A percentile compares a stretch with the other conserved stretches of the same genome.
Evolutionary conservation across 64 coral and sea anemone species (phyloP).

Genomic region (Stichodactyla helianthus): DNA sequence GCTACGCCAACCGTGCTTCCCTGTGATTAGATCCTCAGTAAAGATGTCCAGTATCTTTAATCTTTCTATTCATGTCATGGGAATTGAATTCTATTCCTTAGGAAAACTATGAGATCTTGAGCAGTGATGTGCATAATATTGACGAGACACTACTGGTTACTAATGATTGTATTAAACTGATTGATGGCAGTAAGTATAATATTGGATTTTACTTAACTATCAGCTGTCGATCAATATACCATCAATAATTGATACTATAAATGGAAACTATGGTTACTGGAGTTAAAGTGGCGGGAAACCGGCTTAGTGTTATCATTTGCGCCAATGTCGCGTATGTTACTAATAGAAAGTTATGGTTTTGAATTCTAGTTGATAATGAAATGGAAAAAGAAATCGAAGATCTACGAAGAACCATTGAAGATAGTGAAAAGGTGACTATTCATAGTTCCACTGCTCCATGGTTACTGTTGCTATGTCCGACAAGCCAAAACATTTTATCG

Average conservation of each 20-base stretch:
- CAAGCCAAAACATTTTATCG: background rate
- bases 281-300: too few species aligned
- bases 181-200: constrained; percentile 54
- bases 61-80: too few species aligned
- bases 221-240: too few species aligned
- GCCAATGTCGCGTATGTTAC: background rate
- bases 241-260: too few species aligned
- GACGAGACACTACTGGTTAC: constrained; percentile 50
- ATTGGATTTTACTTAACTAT: too few species aligned
- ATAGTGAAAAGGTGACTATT: constrained; percentile 42
- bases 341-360: background rate
- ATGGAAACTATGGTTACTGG: too few species aligned
- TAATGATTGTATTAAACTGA: constrained; percentile 53
- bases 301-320: too few species aligned
- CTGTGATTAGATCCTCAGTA: too few species aligned
- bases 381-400: constrained; percentile 25
- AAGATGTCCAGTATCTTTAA: too few species aligned
- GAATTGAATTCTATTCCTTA: background rate
- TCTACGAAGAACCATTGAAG: constrained; percentile 7
- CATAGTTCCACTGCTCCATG: background rate
- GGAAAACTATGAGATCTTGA: constrained; percentile 58
- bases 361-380: constrained; percentile 53
- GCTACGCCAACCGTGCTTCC: too few species aligned
- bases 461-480: background rate
- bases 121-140: constrained; percentile 42